Evolutionary conservation across 1,140 invertebrate genomes (phyloP).

Genomic region (Chelonus insularis): DNA sequence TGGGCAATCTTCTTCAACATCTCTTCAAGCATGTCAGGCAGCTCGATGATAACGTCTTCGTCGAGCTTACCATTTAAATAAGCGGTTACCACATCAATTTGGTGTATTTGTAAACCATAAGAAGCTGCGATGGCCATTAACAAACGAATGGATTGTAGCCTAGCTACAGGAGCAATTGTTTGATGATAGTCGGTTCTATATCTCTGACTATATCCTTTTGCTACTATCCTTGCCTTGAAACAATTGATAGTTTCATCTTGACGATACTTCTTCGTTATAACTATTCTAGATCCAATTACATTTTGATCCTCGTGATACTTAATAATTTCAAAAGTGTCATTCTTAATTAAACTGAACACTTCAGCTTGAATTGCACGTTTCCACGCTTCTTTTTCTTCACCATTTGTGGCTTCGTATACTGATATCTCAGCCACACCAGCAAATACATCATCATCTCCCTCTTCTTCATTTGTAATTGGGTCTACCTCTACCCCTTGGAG

Average conservation of each 20-base stretch:
- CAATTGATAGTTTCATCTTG: not conserved
- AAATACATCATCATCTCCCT: not conserved
- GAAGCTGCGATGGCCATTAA: not conserved
- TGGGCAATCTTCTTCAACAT: not conserved
- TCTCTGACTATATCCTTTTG: too few relatives aligned
- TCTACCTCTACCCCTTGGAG: too few relatives aligned
- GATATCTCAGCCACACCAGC: not conserved
- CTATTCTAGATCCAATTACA: constrained; percentile 43
- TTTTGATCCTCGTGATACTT: not conserved
- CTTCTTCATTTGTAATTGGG: too few relatives aligned
- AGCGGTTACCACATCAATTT: constrained; percentile 45
- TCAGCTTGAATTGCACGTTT: too few relatives aligned
- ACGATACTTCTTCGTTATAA: constrained; percentile 35
- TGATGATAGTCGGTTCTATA: not conserved
- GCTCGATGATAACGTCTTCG: constrained; percentile 36
- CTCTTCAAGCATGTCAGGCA: not conserved
- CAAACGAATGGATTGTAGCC: too few relatives aligned
- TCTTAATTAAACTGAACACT: not conserved
- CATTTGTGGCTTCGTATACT: too few relatives aligned
- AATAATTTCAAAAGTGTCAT: constrained; percentile 1
- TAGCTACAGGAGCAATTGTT: constrained; percentile 32
- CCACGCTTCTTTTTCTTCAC: too few relatives aligned
- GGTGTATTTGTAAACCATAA: constrained; percentile 14
- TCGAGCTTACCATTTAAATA: constrained; percentile 43
- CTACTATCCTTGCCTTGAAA: too few relatives aligned